These are phyloP conservation scores for Coelopa frigida DNA, from an alignment of 1,140 invertebrate genomes.

Conservation along the genomic window DNA sequence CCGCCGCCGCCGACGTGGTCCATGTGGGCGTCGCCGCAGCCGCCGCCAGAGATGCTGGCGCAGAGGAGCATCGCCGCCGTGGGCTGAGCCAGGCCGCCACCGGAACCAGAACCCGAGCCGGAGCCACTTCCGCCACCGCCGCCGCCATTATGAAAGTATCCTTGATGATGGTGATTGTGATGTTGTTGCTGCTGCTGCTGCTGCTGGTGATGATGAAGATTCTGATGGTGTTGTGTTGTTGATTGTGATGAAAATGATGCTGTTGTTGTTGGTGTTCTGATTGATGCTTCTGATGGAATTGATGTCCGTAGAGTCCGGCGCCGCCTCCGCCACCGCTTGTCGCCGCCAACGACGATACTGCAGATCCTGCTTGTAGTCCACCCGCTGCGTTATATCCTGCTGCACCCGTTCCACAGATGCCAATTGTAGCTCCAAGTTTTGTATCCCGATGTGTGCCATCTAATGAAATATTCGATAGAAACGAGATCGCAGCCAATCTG, in stretches of 20 bases:
- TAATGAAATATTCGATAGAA: slow-evolving; percentile 89
- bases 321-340: not conserved
- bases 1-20: slow-evolving; percentile 17
- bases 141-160: too few relatives aligned
- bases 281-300: not conserved
- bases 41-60: not conserved
- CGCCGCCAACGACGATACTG: slow-evolving; percentile 13
- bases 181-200: too few relatives aligned
- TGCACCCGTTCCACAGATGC: slow-evolving; percentile 41
- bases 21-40: slow-evolving; percentile 34
- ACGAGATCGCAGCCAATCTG: slow-evolving; percentile 79
- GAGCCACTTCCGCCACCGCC: slow-evolving; percentile 8
- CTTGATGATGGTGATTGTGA: too few relatives aligned
- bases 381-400: slow-evolving; percentile 18
- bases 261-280: slow-evolving; percentile 17
- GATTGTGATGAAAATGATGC: slow-evolving; percentile 12
- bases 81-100: not conserved
- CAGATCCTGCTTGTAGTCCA: slow-evolving; percentile 19
- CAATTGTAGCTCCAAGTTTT: slow-evolving; percentile 52
- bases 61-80: too few relatives aligned
- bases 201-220: too few relatives aligned
- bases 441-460: slow-evolving; percentile 86
- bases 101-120: too few relatives aligned
- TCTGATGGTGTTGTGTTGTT: too few relatives aligned
- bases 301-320: not conserved